phyloP scores from a whole-genome alignment of 2,113 vertebrate species.

The Pantherophis guttatus region DNA sequence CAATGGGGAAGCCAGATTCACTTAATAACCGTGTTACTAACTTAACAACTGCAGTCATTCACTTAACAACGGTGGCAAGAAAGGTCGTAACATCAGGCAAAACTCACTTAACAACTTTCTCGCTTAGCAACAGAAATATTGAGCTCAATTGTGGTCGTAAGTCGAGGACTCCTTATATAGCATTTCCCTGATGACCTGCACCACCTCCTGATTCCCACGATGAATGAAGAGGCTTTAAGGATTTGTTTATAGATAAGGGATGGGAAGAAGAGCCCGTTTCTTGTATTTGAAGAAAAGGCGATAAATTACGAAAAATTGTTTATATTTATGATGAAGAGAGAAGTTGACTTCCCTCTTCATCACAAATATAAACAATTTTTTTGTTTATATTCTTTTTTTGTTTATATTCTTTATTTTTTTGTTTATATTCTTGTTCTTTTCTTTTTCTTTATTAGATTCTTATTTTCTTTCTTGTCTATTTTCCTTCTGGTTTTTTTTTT shows the following conservation, averaged over 20 bases:
- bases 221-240: background rate
- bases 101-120: background rate
- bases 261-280: background rate
- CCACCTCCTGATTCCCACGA: too few species aligned
- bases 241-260: background rate
- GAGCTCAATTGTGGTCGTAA: too few species aligned
- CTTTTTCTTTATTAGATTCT: background rate
- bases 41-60: background rate
- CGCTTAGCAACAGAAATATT: too few species aligned
- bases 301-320: background rate
- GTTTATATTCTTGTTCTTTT: background rate
- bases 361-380: too few species aligned
- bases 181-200: too few species aligned
- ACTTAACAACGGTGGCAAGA: background rate
- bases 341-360: background rate
- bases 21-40: background rate
- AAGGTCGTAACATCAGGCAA: background rate
- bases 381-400: too few species aligned
- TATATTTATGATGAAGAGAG: background rate
- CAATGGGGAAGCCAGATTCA: background rate
- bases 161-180: too few species aligned
- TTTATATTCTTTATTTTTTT: too few species aligned
- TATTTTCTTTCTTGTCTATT: background rate
- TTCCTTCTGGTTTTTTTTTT: background rate
- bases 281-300: background rate